A percentile compares a stretch with the other conserved stretches of the same genome.
These are phyloP conservation scores for Cyanistes caeruleus DNA, from an alignment of 2,113 vertebrate species.

Conservation along the genomic window DNA sequence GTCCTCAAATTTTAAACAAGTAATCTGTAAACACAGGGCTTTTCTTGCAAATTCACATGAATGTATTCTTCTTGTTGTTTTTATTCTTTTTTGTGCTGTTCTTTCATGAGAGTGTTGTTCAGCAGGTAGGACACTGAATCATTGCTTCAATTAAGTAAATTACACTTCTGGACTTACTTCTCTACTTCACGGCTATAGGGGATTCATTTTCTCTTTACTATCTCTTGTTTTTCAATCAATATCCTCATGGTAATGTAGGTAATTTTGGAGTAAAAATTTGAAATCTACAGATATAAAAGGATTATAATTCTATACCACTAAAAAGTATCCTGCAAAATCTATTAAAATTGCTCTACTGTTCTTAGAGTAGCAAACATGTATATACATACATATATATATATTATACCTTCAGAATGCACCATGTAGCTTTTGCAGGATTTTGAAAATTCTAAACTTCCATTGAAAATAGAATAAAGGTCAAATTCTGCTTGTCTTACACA, in stretches of 20 bases:
- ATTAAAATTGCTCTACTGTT: not conserved
- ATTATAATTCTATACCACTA: not conserved
- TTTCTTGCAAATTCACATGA: not conserved
- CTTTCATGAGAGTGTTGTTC: not conserved
- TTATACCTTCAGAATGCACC: not conserved
- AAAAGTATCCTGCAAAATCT: not conserved
- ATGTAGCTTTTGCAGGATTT: not conserved
- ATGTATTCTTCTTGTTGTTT: not conserved
- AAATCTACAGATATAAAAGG: not conserved
- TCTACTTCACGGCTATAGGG: not conserved
- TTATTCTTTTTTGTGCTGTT: not conserved
- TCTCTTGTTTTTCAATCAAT: not conserved
- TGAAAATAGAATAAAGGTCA: constrained; percentile 19
- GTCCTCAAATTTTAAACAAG: not conserved
- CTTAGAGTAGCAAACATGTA: not conserved
- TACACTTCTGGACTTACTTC: not conserved
- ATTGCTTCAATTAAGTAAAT: not conserved
- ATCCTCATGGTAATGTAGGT: not conserved
- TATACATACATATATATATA: not conserved
- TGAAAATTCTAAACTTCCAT: constrained; percentile 2
- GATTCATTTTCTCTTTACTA: not conserved
- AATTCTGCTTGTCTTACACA: constrained; percentile 23
- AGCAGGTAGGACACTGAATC: not conserved
- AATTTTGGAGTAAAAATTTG: not conserved
- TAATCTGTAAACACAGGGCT: not conserved